Conservation (phyloP, 2,888 invertebrate genomes). For the Leptopilina myrica region DNA sequence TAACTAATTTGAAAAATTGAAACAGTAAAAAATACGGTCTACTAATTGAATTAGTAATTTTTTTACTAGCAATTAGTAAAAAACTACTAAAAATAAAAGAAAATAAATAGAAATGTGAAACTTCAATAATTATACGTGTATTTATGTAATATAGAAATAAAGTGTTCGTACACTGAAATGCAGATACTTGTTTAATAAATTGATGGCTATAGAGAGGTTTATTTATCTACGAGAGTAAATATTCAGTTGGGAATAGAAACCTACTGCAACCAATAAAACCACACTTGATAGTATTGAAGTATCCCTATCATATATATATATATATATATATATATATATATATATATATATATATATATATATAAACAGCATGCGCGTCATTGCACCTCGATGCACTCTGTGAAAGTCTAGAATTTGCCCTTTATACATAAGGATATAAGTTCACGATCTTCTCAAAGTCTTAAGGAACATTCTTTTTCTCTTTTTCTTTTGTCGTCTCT, state of each 20-base stretch:
- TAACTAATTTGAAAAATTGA: too few species aligned
- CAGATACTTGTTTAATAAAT: not conserved
- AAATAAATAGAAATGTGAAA: too few species aligned
- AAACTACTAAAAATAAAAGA: too few species aligned
- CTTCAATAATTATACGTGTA: too few species aligned
- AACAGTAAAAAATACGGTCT: too few species aligned
- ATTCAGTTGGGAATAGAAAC: constrained; percentile 7
- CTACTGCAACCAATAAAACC: constrained; percentile 12
- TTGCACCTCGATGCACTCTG: not conserved
- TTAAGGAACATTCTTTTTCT: too few species aligned
- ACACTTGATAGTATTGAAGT: constrained; percentile 11
- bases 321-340: too few species aligned
- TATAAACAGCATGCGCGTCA: constrained; percentile 1
- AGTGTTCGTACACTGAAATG: not conserved
- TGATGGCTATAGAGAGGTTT: not conserved
- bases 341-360: not conserved
- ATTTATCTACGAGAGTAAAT: not conserved
- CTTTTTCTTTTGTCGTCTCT: not conserved
- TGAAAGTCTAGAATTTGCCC: constrained; percentile 7
- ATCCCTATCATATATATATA: not conserved
- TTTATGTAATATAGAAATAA: too few species aligned
- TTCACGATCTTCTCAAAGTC: not conserved
- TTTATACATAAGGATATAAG: not conserved
- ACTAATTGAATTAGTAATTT: too few species aligned
- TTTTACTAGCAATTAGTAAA: too few species aligned